These are phyloP conservation scores for Adelosebastes latens DNA, from an alignment of 2,797 vertebrate genomes.

Conservation along the genomic window DNA sequence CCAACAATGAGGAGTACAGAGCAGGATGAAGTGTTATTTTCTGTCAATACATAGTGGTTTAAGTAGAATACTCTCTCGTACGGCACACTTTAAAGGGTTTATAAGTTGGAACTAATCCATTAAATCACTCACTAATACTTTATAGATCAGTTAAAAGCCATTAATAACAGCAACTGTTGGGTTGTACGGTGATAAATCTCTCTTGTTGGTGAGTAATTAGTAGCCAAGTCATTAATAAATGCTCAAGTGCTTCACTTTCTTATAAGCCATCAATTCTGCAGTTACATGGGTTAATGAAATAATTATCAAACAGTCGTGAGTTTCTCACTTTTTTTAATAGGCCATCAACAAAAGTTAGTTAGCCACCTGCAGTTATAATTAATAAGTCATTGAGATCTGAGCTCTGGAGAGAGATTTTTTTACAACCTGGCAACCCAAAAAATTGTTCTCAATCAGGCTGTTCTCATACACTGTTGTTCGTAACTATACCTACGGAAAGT, in stretches of 20 bases:
- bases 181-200: background rate
- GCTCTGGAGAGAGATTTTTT: background rate
- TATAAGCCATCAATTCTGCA: background rate
- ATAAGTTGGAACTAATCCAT: background rate
- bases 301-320: background rate
- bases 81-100: background rate
- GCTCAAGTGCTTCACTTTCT: background rate
- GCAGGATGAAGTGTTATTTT: background rate
- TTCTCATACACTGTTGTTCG: too few species aligned
- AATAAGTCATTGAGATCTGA: background rate
- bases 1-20: background rate
- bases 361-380: background rate
- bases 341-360: background rate
- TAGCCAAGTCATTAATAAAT: background rate
- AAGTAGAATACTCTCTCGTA: background rate
- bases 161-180: background rate
- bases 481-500: too few species aligned
- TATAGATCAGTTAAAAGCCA: background rate
- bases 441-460: background rate
- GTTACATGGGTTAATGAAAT: background rate
- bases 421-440: background rate
- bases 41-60: background rate
- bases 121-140: background rate
- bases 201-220: slow-evolving; percentile 5
- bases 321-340: background rate